Percentiles rank a stretch among this genome's conserved stretches.
These are phyloP conservation scores for Liasis olivaceus DNA, from an alignment of 2,797 vertebrate species.

Conservation along the genomic window DNA sequence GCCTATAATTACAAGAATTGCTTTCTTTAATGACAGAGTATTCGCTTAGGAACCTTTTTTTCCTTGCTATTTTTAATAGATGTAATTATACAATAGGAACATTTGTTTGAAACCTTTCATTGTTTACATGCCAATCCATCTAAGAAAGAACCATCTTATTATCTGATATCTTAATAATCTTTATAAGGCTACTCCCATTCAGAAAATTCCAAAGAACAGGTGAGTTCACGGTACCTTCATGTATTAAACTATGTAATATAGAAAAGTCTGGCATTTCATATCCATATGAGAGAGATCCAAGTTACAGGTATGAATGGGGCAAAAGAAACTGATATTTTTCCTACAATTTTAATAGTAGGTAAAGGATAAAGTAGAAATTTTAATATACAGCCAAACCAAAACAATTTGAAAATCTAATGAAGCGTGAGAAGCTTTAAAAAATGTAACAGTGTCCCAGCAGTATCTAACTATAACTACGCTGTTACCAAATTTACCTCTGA, in stretches of 20 bases:
- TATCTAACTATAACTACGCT: neutral
- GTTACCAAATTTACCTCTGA: neutral
- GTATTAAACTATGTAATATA: neutral
- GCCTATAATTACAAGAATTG: neutral
- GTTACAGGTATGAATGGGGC: neutral
- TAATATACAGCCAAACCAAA: too few species aligned
- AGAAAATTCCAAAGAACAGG: neutral
- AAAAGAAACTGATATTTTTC: neutral
- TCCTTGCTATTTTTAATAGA: neutral
- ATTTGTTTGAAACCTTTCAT: neutral
- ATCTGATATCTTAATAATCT: neutral
- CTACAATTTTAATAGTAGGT: neutral
- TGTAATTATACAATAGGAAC: too few species aligned
- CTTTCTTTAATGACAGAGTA: neutral
- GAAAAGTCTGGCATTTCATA: neutral
- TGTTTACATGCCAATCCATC: neutral
- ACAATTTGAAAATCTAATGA: neutral
- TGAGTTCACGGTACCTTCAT: neutral
- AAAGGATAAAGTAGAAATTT: neutral
- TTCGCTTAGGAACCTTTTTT: neutral
- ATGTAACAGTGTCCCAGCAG: neutral
- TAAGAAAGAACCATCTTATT: neutral
- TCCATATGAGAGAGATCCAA: neutral
- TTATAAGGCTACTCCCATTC: neutral
- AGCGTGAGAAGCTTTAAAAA: neutral